Base-by-base conservation (phyloP, 1,140 invertebrate genomes). In the Drosophila elegans region DNA sequence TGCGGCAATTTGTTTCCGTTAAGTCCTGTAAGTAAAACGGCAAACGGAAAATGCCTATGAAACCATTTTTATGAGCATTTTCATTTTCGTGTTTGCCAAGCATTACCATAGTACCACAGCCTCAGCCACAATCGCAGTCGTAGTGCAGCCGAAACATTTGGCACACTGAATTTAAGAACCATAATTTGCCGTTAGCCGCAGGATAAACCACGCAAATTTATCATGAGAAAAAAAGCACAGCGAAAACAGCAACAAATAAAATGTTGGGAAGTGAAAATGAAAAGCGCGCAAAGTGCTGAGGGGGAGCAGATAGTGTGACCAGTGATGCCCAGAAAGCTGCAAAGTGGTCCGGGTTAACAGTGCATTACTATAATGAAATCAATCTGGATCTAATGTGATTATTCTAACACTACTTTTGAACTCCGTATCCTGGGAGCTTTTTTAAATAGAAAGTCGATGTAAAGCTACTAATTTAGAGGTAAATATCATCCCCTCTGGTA, bases 121-220 rank as follows among this genome's bases (percentile, higher is more conserved):
- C 46, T 16, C 39, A 64, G 54, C 44, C 74, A 59, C 69, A 64
- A 46, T 62, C 42, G 52, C 44, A 42, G 41, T 49, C 63, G 29
- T 12, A 36, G 12, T 41, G 49, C 52, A 32, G 61, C 41, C 52
- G n/a, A 69, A 71, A 56, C 66, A 71, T 71, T 71, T 71, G 64
- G 64, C 68, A 55, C 68, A 71, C 68, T 71, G 80, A 84, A 83
- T 84, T 83, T 88, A 86, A 86, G 82, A 86, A 86, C 82, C 83
- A 86, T 86, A 86, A 86, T 86, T 86, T 88, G 79, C 66, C 45
- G 60, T 61, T 79, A 68, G 82, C 82, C 83, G 79, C 82, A 88
- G 82, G 82, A 88, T 73, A 86, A 86, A 69, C 78, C 79, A 88
- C 75, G 82, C 84, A 79, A 88, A 86, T 88, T 86, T 86, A 86